Evolutionary conservation across 1,140 invertebrate genomes (phyloP).

Genomic region (Oryctes rhinoceros): DNA sequence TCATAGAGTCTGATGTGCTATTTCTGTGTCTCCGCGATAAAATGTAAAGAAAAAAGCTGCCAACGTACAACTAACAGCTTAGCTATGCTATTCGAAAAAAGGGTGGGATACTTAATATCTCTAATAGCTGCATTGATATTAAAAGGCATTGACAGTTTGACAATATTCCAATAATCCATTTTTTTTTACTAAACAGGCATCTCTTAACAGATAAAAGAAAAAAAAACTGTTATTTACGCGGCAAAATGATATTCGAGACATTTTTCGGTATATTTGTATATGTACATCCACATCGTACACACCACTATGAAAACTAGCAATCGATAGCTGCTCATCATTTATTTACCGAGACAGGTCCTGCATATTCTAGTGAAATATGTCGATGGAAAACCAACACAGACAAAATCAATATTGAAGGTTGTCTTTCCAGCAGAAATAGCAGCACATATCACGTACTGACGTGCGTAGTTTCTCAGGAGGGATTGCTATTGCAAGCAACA

Average conservation of each 20-base stretch:
- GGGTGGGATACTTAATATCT: neutral
- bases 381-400: conserved; percentile 11
- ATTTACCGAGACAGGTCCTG: conserved; percentile 18
- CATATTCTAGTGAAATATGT: conserved; percentile 19
- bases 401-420: conserved; percentile 25
- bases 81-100: neutral
- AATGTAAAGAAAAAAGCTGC: neutral
- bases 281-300: neutral
- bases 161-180: no score
- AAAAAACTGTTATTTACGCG: no score
- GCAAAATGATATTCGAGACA: neutral
- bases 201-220: no score
- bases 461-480: no score
- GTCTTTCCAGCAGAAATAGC: conserved; percentile 5
- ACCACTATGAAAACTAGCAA: conserved; percentile 4
- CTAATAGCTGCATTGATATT: neutral
- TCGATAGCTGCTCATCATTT: conserved; percentile 17
- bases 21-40: neutral
- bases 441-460: neutral
- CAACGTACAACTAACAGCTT: neutral
- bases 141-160: neutral
- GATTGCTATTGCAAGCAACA: no score
- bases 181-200: no score
- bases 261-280: neutral
- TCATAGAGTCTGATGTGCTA: neutral